Base-by-base conservation (phyloP, 30 jellyfish, hydroid and myxozoan genomes). In the Pseudorhiza aurosa region DNA sequence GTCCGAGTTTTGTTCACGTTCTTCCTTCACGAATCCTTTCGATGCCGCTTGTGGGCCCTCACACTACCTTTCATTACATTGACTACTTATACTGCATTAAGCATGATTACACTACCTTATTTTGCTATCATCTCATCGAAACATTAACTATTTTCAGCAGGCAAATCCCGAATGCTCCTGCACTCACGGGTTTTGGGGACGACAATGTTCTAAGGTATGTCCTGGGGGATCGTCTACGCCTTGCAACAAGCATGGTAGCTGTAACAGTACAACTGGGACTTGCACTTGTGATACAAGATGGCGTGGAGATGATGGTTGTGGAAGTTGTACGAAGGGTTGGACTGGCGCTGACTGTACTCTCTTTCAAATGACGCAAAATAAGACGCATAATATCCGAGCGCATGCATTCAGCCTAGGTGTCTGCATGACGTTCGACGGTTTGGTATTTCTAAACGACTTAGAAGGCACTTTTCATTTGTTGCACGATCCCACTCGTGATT, bases 211-310 rank as follows among this genome's bases (percentile, higher is more conserved):
- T 24, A 39, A 51, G 2, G n/a, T 29, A 2, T 81, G 92, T 40
- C 92, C 92, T 4, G 92, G 92, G 0, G 92, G 92, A 4, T 58
- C 92, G 4, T 59, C 64, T 3, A 15, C 77, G 2, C 92, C 92
- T 6, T 81, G 92, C 43, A 25, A 40, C 28, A 65, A 51, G 37
- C 92, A 81, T 33, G 92, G 92, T 1, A 31, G 53, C 29, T 81
- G 92, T 35, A 39, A 64, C 30, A 58, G 71, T 25, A 46, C 79
- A 25, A 64, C 76, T 35, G 92, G 92, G 1, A 36, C 29, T 14
- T 81, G 92, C 62, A 65, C 57, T 6, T 81, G 92, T 58, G 92
- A 81, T 25, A 68, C 85, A 65, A 81, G 92, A 68, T 81, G 92
- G 92, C 40, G 85, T 15, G 92, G 92, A 1, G 85, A 81, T 25